These are phyloP conservation scores for Paedocypris micromegethes DNA, from an alignment of 2,797 vertebrate species.

Conservation along the genomic window DNA sequence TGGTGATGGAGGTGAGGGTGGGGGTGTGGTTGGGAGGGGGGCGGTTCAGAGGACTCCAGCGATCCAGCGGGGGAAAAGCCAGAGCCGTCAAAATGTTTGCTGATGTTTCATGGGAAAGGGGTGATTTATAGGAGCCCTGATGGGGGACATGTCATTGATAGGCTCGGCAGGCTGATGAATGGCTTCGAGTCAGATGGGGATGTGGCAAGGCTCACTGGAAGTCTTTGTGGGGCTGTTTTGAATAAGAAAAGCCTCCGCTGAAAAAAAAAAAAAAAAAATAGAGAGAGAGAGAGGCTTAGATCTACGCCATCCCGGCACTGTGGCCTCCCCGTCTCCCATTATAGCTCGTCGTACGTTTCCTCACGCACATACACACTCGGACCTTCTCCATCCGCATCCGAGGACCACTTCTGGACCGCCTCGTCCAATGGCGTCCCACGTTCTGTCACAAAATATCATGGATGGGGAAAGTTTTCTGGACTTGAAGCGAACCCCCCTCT, in stretches of 20 bases:
- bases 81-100: conserved; percentile 99
- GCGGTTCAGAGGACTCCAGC: conserved; percentile 79
- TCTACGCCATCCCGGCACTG: conserved; percentile 95
- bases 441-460: not conserved
- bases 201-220: conserved; percentile 99
- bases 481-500: conserved; percentile 47
- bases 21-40: conserved; percentile 24
- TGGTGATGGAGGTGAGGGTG: conserved; percentile 50
- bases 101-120: conserved; percentile 99
- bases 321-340: conserved; percentile 92
- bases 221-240: conserved; percentile 99
- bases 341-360: conserved; percentile 91
- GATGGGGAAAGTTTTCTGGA: conserved; percentile 25
- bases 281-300: conserved; percentile 76
- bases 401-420: conserved; percentile 56
- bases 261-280: conserved; percentile 67
- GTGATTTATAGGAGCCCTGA: conserved; percentile 99
- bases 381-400: conserved; percentile 64
- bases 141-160: conserved; percentile 99
- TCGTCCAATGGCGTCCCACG: no score
- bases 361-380: conserved; percentile 56
- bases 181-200: conserved; percentile 99
- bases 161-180: conserved; percentile 99
- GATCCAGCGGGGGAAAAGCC: conserved; percentile 86
- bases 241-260: conserved; percentile 98